phyloP scores from a whole-genome alignment of 1,140 invertebrate genomes.

The Pseudomyrmex pallidus region DNA sequence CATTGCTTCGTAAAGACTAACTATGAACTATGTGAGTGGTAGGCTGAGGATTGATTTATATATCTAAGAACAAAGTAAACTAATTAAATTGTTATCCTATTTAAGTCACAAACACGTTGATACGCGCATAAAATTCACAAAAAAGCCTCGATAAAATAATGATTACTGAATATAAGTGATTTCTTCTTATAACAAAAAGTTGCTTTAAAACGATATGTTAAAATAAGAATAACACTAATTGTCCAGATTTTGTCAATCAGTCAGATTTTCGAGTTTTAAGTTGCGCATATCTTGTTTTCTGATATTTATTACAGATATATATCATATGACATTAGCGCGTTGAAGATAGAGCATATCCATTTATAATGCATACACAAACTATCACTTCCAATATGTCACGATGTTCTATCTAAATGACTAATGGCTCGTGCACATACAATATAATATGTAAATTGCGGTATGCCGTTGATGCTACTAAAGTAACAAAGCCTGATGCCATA shows the following conservation, averaged over 20 bases:
- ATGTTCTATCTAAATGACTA: constrained; percentile 55
- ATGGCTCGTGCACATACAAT: constrained; percentile 55
- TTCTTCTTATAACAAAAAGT: not conserved
- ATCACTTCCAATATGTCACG: constrained; percentile 47
- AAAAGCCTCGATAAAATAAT: not conserved
- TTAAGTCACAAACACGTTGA: constrained; percentile 45
- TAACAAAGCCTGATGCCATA: constrained; percentile 51
- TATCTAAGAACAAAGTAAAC: not conserved
- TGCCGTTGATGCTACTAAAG: constrained; percentile 45
- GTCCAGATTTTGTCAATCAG: constrained; percentile 11
- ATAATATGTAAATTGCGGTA: constrained; percentile 42
- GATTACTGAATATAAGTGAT: no score
- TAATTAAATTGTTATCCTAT: constrained; percentile 28
- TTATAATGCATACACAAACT: constrained; percentile 53
- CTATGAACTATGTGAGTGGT: constrained; percentile 2
- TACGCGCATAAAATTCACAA: constrained; percentile 20
- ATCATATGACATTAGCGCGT: constrained; percentile 43
- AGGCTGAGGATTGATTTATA: constrained; percentile 18
- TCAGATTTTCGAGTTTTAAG: constrained; percentile 12
- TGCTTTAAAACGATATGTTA: not conserved
- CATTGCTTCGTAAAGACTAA: constrained; percentile 10
- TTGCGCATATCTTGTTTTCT: constrained; percentile 28
- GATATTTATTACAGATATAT: constrained; percentile 57
- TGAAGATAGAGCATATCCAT: constrained; percentile 42
- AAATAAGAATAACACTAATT: not conserved